Conservation (phyloP, 2,888 invertebrate species). For the Actias luna region DNA sequence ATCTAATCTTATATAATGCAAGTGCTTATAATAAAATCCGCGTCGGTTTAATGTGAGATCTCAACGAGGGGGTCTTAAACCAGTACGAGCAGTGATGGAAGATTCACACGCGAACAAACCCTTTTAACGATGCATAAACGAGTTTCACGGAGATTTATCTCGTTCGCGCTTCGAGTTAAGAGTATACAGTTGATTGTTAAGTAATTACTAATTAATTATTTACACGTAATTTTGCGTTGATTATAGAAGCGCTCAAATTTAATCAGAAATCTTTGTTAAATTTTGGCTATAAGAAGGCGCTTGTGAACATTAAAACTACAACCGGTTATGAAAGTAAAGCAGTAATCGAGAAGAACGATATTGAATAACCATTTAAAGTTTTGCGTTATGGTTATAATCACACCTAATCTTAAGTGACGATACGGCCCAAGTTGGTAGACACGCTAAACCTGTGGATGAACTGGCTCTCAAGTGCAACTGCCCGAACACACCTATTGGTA, state of each 20-base stretch:
- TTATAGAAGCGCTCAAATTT: not conserved
- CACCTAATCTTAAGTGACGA: too few relatives aligned
- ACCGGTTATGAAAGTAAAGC: too few relatives aligned
- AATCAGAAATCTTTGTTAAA: not conserved
- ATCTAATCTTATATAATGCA: not conserved
- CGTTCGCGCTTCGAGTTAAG: not conserved
- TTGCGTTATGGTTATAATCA: too few relatives aligned
- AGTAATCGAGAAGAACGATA: too few relatives aligned
- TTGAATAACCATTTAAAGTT: too few relatives aligned
- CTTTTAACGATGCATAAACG: not conserved
- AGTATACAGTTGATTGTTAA: not conserved
- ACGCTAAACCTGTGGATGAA: too few relatives aligned
- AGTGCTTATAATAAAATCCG: not conserved
- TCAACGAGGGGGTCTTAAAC: not conserved
- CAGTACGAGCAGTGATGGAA: not conserved
- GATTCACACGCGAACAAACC: slow-evolving; percentile 2
- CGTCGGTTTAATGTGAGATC: not conserved
- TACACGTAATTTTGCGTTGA: not conserved
- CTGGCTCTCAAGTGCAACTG: too few relatives aligned
- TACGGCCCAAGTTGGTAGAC: too few relatives aligned
- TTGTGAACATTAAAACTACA: not conserved
- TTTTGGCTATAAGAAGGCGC: too few relatives aligned
- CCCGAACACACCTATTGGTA: too few relatives aligned
- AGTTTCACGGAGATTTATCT: not conserved
- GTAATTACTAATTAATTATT: slow-evolving; percentile 1